A percentile compares a stretch with the other conserved stretches of the same genome.
phyloP scores from a whole-genome alignment of 2,888 invertebrate genomes.

The Endotricha flammealis region DNA sequence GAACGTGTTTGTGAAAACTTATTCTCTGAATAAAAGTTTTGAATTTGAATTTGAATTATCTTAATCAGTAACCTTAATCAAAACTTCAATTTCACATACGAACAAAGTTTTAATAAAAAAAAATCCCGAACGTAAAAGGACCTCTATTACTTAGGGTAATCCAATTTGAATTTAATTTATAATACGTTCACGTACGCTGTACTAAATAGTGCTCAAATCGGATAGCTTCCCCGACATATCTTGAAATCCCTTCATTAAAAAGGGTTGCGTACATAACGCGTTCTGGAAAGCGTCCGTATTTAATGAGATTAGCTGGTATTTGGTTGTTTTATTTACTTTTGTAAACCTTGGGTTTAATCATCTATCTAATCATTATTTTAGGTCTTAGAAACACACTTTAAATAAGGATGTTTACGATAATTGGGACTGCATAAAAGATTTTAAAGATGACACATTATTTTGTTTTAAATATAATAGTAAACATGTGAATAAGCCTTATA shows the following conservation, averaged over 20 bases:
- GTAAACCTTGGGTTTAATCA: no score
- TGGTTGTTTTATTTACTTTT: background rate
- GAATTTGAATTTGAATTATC: no score
- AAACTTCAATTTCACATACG: background rate
- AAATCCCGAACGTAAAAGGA: background rate
- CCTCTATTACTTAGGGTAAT: conserved; percentile 5
- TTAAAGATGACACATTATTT: no score
- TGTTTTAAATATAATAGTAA: no score
- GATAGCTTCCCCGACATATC: conserved; percentile 30
- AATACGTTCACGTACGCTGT: conserved; percentile 31
- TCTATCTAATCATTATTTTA: no score
- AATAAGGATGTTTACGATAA: no score
- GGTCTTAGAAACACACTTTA: no score
- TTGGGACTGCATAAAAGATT: no score
- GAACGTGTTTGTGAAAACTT: no score
- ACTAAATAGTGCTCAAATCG: conserved; percentile 33
- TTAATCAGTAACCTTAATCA: background rate
- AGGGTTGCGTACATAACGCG: conserved; percentile 21
- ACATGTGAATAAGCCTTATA: no score
- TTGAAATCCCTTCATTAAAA: conserved; percentile 49
- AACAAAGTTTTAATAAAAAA: background rate
- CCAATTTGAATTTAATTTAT: conserved; percentile 39
- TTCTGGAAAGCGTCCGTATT: conserved; percentile 3
- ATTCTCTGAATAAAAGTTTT: no score
- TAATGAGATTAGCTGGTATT: background rate